Percentiles rank a stretch among this genome's conserved stretches.
Evolutionary conservation across 2,888 invertebrate species (phyloP).

Genomic region (Cryptus armator): DNA sequence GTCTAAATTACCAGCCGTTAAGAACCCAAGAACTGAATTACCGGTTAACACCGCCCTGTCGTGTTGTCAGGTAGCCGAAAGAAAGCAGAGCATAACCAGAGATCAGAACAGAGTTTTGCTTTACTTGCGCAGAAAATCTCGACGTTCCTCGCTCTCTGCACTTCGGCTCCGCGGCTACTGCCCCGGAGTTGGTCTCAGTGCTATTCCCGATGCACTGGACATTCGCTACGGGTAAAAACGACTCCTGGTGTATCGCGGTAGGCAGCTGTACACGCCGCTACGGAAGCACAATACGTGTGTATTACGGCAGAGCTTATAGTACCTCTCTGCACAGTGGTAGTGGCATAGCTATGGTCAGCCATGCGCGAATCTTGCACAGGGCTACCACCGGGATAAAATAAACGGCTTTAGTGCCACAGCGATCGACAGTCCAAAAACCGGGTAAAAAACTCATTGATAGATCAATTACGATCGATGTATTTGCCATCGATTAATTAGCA

Average conservation of each 20-base stretch:
- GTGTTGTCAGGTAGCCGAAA: constrained; percentile 72
- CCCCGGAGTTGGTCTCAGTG: constrained; percentile 14
- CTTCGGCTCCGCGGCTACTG: constrained; percentile 5
- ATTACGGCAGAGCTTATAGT: constrained; percentile 23
- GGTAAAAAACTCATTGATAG: constrained; percentile 1
- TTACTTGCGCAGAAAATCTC: constrained; percentile 39
- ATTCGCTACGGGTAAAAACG: constrained; percentile 70
- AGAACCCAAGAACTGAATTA: constrained; percentile 75
- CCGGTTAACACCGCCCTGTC: constrained; percentile 77
- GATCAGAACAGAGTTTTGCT: constrained; percentile 7
- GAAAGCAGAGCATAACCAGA: constrained; percentile 37
- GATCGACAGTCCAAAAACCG: not conserved
- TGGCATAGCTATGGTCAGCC: constrained; percentile 80
- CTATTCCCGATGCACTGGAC: constrained; percentile 42
- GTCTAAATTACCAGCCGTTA: constrained; percentile 76
- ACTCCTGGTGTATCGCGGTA: constrained; percentile 70
- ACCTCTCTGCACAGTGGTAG: constrained; percentile 59
- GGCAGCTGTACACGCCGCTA: constrained; percentile 55
- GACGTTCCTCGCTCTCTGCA: constrained; percentile 3
- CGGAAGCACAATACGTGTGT: constrained; percentile 18
- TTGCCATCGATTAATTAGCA: not conserved
- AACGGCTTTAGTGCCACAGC: not conserved
- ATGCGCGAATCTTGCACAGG: constrained; percentile 74
- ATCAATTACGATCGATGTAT: not conserved
- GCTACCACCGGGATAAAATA: constrained; percentile 2